Evolutionary conservation across 1,140 invertebrate genomes (phyloP), one percentile per base, ranked within the genome.

Genomic region (Bombus sylvicola): DNA sequence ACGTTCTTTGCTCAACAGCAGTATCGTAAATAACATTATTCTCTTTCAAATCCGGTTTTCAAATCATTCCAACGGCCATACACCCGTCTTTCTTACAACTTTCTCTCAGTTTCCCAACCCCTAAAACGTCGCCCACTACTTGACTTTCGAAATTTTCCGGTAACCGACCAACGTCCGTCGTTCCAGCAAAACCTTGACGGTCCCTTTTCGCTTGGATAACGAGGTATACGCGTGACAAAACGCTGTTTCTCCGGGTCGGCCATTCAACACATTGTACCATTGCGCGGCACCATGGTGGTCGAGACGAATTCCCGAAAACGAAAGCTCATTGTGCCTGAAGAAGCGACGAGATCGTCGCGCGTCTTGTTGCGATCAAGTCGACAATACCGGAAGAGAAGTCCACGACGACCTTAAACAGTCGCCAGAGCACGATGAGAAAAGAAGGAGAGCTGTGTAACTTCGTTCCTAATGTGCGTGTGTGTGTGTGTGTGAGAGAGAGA

Each of bases 241-340:
- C 53, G 53, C 53, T 64, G 76, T 72, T 80, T 80, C 72, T 62
- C 68, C 9, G 22, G 18, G 2, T 9, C 37, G n/a, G 10, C 10
- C 22, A n/a, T 81, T 81, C 15, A 31, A n/a, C 37, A 8, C 39
- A 43, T 81, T 62, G 79, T 81, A 47, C 22, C 25, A 47, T 47
- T 47, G 9, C 34, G 8, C 18, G 37, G 28, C 72, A 73, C 68
- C 64, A 59, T 18, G 43, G 59, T 12, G 34, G 47, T 77, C 81
- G 68, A 47, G 57, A 85, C 83, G 83, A 85, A 85, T 85, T 73
- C 83, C 34, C 41, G 57, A 85, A 85, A 80, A 72, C 77, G 68
- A 59, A 73, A 43, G 66, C 39, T 53, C 62, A 76, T 75, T 59
- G 77, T 85, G 28, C 39, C 31, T n/a, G 76, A 62, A 71, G 66